A percentile compares a stretch with the other conserved stretches of the same genome.
Conservation (phyloP, 2,888 invertebrate genomes). For the Pseudoips prasinana region DNA sequence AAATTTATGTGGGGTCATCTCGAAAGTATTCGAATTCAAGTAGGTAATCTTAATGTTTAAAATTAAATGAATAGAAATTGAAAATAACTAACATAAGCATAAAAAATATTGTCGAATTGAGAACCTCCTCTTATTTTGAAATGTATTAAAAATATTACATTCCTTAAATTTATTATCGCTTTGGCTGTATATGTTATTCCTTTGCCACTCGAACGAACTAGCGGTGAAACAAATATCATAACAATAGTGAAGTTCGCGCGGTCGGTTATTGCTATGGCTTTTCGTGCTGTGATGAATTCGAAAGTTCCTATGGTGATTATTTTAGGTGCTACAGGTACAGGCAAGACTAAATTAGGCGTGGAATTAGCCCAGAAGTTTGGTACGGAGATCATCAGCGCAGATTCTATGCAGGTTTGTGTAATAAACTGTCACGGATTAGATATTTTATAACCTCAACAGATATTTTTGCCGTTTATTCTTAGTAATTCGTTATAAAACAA, state of each 20-base stretch:
- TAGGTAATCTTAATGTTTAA: no score
- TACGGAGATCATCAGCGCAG: constrained; percentile 98
- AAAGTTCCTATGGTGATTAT: constrained; percentile 90
- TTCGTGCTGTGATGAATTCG: constrained; percentile 61
- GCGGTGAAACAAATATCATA: constrained; percentile 30
- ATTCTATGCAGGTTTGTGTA: constrained; percentile 96
- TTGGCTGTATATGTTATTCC: constrained; percentile 15
- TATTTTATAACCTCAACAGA: constrained; percentile 56
- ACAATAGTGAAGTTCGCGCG: constrained; percentile 73
- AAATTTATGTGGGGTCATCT: no score
- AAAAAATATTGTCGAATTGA: no score
- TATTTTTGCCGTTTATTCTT: constrained; percentile 5
- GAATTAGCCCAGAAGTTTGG: constrained; percentile 92
- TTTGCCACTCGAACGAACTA: constrained; percentile 5
- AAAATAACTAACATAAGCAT: no score
- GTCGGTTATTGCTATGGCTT: constrained; percentile 56
- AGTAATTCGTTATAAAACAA: not conserved
- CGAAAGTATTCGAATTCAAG: no score
- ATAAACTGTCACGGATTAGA: constrained; percentile 2
- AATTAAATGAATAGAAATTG: no score
- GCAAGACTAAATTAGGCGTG: constrained; percentile 97
- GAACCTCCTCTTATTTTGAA: no score
- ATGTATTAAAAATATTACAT: no score
- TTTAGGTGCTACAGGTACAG: constrained; percentile 97
- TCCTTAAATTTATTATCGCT: no score